phyloP scores from a whole-genome alignment of 2,888 invertebrate species.

The Synanthedon vespiformis region DNA sequence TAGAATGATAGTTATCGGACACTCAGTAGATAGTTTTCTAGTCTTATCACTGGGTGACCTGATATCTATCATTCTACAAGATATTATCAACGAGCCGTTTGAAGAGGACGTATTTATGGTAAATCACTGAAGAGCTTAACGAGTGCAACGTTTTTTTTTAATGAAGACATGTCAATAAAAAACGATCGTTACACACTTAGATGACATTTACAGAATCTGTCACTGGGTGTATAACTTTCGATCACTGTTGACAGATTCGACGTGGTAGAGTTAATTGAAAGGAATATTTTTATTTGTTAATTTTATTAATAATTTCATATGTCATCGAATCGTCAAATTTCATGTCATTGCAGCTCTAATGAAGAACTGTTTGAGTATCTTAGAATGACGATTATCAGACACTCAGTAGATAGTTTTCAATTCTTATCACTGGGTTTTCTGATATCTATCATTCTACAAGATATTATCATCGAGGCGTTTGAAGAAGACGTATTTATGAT shows the following conservation, averaged over 20 bases:
- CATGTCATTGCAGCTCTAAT: too few relatives aligned
- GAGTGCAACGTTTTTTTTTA: too few relatives aligned
- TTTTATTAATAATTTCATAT: too few relatives aligned
- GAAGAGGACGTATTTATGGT: too few relatives aligned
- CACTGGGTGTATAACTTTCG: background rate
- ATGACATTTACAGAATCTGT: background rate
- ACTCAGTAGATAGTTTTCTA: conserved; percentile 10
- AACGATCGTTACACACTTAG: background rate
- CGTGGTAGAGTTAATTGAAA: background rate
- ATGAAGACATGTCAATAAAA: background rate
- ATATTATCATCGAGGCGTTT: background rate
- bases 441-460: conserved; percentile 3
- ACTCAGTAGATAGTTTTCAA: conserved; percentile 10
- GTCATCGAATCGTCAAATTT: too few relatives aligned
- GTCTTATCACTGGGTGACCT: conserved; percentile 11
- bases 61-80: conserved; percentile 2
- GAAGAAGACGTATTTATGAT: too few relatives aligned
- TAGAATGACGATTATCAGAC: conserved; percentile 6
- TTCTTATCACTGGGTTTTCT: conserved; percentile 11
- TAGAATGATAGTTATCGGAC: conserved; percentile 6
- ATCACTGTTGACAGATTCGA: background rate
- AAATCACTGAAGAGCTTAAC: too few relatives aligned
- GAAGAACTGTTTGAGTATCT: too few relatives aligned
- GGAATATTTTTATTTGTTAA: too few relatives aligned
- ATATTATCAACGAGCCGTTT: background rate